Evolutionary conservation across 2,888 invertebrate genomes (phyloP), one percentile per base, ranked within the genome.

Genomic region (Trilocha varians): DNA sequence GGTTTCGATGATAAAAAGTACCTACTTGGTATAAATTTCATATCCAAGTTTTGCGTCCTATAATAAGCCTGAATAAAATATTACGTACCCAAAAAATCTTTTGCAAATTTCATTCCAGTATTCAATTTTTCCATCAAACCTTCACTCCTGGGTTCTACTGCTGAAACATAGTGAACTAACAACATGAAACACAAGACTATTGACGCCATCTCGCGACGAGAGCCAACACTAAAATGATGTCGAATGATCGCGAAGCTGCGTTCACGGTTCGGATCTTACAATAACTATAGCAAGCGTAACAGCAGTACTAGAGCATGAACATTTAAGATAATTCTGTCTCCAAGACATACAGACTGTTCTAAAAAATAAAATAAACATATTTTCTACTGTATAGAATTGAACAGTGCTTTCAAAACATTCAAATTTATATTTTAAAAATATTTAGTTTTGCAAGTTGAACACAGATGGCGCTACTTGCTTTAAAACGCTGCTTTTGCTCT

Each of bases 101-200:
- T 67, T 1, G 84, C 84, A 44, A 82, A 70, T 56, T 84, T 80
- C 72, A 84, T 78, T 39, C 85, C 85, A 49, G 49, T 71, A 42
- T 59, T 80, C 34, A 85, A 53, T 48, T 63, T 67, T 49, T 83
- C 71, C 41, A 83, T 73, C 33, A 84, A 60, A 17, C 74, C 73
- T 37, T 79, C 75, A 44, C 64, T 69, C 45, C 55, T 62, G 34
- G 63, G 48, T 45, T 63, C 58, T 53, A 74, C 71, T 55, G 49
- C 56, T 25, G 62, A 50, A 35, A 56, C 68, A 16, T 55, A 49
- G 47, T 69, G 65, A 32, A 59, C 43, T 42, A 78, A 44, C 34
- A 74, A 40, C 13, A 77, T 38, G 15, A 67, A 35, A 42, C 51
- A 57, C 36, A 75, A 34, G 40, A 68, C 55, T 42, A 56, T 67